Evolutionary conservation across 1,140 invertebrate genomes (phyloP).

Genomic region (Cydia amplana): DNA sequence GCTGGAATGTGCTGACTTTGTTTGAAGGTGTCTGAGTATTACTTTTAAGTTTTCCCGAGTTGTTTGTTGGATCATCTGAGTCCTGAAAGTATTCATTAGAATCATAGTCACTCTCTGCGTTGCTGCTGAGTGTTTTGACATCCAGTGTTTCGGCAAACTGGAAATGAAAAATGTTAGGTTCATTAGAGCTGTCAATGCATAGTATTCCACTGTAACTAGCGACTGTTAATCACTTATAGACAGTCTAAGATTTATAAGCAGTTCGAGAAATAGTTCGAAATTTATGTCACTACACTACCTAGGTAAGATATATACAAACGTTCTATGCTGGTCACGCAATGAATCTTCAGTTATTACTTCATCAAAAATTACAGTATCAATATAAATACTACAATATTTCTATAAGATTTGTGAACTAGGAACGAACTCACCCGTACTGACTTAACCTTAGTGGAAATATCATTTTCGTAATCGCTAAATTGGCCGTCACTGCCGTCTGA

Average conservation of each 20-base stretch:
- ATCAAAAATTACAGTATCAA: background rate
- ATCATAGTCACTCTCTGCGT: conserved; percentile 62
- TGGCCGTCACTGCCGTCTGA: conserved; percentile 52
- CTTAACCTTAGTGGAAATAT: conserved; percentile 62
- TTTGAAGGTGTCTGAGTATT: conserved; percentile 82
- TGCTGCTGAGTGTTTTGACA: conserved; percentile 49
- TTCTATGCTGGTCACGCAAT: too few relatives aligned
- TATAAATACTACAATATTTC: background rate
- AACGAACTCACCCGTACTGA: conserved; percentile 61
- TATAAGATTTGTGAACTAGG: conserved; percentile 7
- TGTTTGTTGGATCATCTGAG: conserved; percentile 62
- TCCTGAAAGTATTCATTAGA: conserved; percentile 73
- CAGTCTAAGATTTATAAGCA: too few relatives aligned
- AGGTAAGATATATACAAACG: too few relatives aligned
- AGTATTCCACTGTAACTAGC: too few relatives aligned
- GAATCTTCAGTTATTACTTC: too few relatives aligned
- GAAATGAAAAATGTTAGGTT: conserved; percentile 35
- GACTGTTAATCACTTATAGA: too few relatives aligned
- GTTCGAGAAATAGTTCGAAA: too few relatives aligned
- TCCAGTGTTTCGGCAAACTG: conserved; percentile 64
- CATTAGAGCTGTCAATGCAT: background rate
- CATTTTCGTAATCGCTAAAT: conserved; percentile 70
- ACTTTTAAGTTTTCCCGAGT: conserved; percentile 53
- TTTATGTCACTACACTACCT: too few relatives aligned
- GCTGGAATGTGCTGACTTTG: conserved; percentile 87